phyloP scores from a whole-genome alignment of 92 coral and sea anemone species.

The Phymanthus crucifer region DNA sequence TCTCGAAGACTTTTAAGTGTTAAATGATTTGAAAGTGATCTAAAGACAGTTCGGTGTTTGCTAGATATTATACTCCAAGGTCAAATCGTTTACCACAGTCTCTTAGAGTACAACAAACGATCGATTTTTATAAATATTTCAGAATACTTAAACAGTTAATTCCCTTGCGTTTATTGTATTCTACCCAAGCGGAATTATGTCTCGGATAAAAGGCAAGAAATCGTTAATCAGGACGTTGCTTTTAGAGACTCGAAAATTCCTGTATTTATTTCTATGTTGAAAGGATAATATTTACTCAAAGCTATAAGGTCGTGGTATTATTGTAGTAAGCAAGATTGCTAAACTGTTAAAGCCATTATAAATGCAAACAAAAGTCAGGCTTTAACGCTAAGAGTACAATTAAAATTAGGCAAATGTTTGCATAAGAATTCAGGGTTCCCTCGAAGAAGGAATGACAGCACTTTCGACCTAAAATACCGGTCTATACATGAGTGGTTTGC shows the following conservation, averaged over 20 bases:
- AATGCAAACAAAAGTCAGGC: slow-evolving; percentile 71
- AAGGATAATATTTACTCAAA: slow-evolving; percentile 8
- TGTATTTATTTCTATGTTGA: neutral
- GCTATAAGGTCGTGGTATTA: slow-evolving; percentile 45
- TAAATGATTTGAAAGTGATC: slow-evolving; percentile 38
- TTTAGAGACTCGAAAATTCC: neutral
- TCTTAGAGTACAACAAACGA: neutral
- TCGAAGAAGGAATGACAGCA: neutral
- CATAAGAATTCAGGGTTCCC: neutral
- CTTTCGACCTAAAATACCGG: neutral
- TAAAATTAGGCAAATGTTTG: slow-evolving; percentile 16
- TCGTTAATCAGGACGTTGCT: neutral
- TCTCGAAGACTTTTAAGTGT: slow-evolving; percentile 20
- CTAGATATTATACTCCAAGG: slow-evolving; percentile 18
- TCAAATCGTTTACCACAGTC: slow-evolving; percentile 22
- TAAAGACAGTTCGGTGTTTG: slow-evolving; percentile 6
- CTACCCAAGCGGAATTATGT: slow-evolving; percentile 24
- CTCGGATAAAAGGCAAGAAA: neutral
- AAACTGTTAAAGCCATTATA: slow-evolving; percentile 62
- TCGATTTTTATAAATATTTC: slow-evolving; percentile 13
- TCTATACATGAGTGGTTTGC: neutral
- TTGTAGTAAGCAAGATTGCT: slow-evolving; percentile 45
- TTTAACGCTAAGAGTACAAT: slow-evolving; percentile 13
- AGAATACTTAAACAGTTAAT: slow-evolving; percentile 9
- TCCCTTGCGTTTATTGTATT: neutral